Evolutionary conservation across 2,113 vertebrate species (phyloP).

Genomic region (Noturus placidus): DNA sequence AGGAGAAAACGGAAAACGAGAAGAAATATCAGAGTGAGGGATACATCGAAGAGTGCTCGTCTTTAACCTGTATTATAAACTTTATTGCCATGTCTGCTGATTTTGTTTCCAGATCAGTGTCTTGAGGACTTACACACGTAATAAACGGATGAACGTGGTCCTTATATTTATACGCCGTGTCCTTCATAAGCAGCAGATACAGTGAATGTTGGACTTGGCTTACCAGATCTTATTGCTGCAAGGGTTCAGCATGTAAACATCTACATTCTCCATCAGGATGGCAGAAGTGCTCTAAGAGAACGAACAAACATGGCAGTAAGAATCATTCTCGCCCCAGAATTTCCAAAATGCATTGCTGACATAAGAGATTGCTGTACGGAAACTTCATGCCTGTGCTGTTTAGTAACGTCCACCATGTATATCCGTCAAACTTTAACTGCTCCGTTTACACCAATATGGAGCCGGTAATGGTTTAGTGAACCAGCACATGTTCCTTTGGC

Average conservation of each 20-base stretch:
- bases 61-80: neutral
- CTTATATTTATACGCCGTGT: neutral
- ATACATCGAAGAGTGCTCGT: neutral
- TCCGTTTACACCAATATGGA: neutral
- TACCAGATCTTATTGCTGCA: slow-evolving; percentile 99
- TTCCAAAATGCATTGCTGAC: neutral
- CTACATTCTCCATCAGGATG: slow-evolving; percentile 97
- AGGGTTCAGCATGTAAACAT: slow-evolving; percentile 97
- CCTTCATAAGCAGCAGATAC: neutral
- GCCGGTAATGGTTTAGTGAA: no score
- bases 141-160: neutral
- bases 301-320: neutral
- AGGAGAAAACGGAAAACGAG: neutral
- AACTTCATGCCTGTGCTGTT: neutral
- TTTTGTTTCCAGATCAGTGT: neutral
- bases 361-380: neutral
- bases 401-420: neutral
- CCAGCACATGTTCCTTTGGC: no score
- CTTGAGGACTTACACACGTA: neutral
- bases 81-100: neutral
- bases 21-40: slow-evolving; percentile 4
- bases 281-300: slow-evolving; percentile 88
- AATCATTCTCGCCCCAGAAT: neutral
- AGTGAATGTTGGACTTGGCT: slow-evolving; percentile 42
- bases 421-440: neutral